phyloP scores from a whole-genome alignment of 2,797 vertebrate species.

The Spheniscus humboldti region DNA sequence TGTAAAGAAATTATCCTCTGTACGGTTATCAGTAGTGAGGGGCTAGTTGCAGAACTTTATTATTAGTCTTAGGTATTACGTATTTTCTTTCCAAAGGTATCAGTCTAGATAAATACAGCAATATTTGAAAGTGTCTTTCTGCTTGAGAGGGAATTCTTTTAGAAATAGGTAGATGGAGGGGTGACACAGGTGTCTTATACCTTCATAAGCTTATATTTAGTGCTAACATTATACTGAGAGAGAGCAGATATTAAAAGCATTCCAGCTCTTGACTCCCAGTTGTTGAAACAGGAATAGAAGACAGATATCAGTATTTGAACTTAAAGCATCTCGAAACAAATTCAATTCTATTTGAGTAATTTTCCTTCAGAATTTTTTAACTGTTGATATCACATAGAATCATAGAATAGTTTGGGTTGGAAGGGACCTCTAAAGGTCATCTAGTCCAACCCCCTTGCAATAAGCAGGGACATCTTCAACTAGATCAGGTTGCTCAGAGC shows the following conservation, averaged over 20 bases:
- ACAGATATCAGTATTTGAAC: not conserved
- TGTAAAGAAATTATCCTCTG: not conserved
- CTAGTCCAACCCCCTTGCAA: too few species aligned
- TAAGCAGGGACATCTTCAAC: too few species aligned
- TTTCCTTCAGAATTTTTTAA: not conserved
- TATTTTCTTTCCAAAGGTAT: not conserved
- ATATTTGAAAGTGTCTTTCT: not conserved
- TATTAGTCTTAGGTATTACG: not conserved
- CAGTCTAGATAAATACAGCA: not conserved
- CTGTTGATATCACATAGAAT: not conserved
- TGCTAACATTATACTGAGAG: not conserved
- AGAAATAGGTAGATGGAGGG: not conserved
- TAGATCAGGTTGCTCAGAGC: too few species aligned
- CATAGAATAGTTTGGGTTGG: too few species aligned
- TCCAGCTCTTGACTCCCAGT: not conserved
- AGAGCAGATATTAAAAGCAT: not conserved
- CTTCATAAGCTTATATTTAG: not conserved
- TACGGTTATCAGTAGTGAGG: not conserved
- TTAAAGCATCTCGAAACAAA: not conserved
- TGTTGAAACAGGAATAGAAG: not conserved
- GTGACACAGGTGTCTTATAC: not conserved
- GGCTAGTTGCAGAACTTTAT: not conserved
- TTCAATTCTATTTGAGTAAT: not conserved
- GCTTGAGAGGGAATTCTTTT: not conserved
- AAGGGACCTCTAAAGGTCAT: too few species aligned